A percentile compares a stretch with the other conserved stretches of the same genome.
phyloP scores from a whole-genome alignment of 2,113 vertebrate species.

The Carassius gibelio region DNA sequence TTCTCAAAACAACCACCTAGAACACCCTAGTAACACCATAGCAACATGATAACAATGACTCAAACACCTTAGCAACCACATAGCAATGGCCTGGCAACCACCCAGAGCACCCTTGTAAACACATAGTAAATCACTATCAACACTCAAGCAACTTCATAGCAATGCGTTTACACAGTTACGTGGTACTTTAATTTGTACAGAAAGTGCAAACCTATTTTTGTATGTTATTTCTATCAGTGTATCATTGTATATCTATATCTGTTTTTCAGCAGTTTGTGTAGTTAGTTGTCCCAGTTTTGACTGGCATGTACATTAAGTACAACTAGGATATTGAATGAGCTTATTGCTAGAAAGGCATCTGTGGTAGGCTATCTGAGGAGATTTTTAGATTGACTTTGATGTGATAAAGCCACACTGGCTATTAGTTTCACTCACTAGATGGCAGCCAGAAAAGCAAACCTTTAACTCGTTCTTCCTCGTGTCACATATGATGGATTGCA shows the following conservation, averaged over 20 bases:
- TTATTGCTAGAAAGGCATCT: constrained; percentile 32
- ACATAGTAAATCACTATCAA: too few species aligned
- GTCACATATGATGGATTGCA: constrained; percentile 48
- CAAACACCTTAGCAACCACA: too few species aligned
- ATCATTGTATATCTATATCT: background rate
- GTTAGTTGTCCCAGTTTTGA: background rate
- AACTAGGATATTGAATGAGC: background rate
- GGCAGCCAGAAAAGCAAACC: constrained; percentile 37
- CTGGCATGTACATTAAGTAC: background rate
- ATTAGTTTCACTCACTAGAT: constrained; percentile 53
- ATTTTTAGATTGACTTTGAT: constrained; percentile 44
- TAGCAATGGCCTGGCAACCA: too few species aligned
- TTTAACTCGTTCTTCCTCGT: constrained; percentile 17
- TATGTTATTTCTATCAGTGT: too few species aligned
- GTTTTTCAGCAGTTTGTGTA: background rate
- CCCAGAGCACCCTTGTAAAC: too few species aligned
- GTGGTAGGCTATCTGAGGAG: constrained; percentile 13
- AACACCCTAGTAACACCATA: too few species aligned
- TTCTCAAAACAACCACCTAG: too few species aligned
- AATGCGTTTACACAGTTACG: too few species aligned
- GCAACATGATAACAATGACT: too few species aligned
- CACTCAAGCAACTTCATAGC: too few species aligned
- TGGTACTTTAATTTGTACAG: too few species aligned
- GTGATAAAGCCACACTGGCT: constrained; percentile 55
- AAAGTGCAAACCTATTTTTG: too few species aligned